These are phyloP conservation scores for Parazoanthus swiftii DNA, from an alignment of 92 coral and sea anemone species.

Conservation along the genomic window DNA sequence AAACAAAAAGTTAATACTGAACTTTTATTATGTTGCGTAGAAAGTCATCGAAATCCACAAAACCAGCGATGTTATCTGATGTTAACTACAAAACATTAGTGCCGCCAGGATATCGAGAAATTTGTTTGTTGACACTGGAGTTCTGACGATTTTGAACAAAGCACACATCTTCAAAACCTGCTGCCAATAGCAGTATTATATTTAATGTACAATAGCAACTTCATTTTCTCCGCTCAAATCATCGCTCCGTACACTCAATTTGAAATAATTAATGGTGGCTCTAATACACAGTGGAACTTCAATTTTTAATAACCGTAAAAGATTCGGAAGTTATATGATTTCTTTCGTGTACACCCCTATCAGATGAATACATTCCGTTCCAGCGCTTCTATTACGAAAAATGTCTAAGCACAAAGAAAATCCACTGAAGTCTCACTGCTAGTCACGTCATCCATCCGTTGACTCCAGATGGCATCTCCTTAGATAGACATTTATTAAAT, in stretches of 20 bases:
- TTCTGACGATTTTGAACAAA: neutral
- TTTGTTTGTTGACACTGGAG: neutral
- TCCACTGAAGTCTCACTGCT: neutral
- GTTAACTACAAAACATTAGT: neutral
- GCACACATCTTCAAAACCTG: neutral
- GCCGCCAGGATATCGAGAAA: neutral
- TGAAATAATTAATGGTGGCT: neutral
- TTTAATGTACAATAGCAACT: neutral
- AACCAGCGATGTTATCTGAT: neutral
- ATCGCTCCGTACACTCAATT: neutral
- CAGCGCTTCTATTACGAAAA: neutral
- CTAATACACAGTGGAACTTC: neutral
- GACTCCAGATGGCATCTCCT: neutral
- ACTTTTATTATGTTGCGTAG: neutral
- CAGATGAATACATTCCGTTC: too few relatives aligned
- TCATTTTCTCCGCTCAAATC: neutral
- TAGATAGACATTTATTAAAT: neutral
- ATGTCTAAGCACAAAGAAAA: neutral
- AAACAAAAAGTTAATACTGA: neutral
- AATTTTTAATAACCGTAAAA: neutral
- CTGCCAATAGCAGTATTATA: neutral
- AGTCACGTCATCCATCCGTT: neutral
- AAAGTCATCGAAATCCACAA: neutral
- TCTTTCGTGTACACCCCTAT: too few relatives aligned
- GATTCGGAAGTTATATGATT: neutral